Percentiles rank a stretch among this genome's conserved stretches.
Evolutionary conservation across 1,140 invertebrate genomes (phyloP).

Genomic region (Holcopasites calliopsidis): DNA sequence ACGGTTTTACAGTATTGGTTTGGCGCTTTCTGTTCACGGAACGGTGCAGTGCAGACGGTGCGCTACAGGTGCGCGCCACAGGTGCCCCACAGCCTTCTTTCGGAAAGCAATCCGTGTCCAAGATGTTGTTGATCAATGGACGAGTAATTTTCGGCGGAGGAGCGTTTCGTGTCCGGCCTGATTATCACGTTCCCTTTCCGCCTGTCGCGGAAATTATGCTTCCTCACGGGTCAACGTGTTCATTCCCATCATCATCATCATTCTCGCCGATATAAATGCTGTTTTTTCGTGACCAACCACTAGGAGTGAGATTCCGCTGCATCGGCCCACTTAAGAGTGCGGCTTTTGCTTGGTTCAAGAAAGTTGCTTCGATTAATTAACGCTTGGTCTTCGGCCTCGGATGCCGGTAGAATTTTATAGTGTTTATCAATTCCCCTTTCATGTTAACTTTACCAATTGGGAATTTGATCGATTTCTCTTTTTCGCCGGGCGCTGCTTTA

Average conservation of each 20-base stretch:
- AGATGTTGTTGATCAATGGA: conserved; percentile 34
- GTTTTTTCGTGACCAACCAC: too few species aligned
- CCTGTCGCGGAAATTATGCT: conserved; percentile 29
- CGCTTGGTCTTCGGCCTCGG: too few species aligned
- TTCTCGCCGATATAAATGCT: background rate
- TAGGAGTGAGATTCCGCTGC: too few species aligned
- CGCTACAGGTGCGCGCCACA: conserved; percentile 45
- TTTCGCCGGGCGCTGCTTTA: too few species aligned
- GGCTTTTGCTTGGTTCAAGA: too few species aligned
- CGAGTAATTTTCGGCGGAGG: conserved; percentile 22
- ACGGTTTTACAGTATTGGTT: background rate
- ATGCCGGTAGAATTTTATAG: too few species aligned
- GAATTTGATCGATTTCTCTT: too few species aligned
- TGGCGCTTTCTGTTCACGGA: background rate
- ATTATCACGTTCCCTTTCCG: conserved; percentile 31
- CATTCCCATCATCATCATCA: conserved; percentile 27
- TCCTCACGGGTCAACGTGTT: conserved; percentile 6
- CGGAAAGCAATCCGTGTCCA: conserved; percentile 32
- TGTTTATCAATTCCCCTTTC: too few species aligned
- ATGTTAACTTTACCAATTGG: too few species aligned
- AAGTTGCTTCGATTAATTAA: too few species aligned
- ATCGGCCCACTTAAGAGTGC: too few species aligned
- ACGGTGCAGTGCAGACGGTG: conserved; percentile 9
- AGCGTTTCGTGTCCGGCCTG: conserved; percentile 24
- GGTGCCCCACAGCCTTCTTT: conserved; percentile 24